Evolutionary conservation across 2,888 invertebrate species (phyloP).

Genomic region (Seira ritae): DNA sequence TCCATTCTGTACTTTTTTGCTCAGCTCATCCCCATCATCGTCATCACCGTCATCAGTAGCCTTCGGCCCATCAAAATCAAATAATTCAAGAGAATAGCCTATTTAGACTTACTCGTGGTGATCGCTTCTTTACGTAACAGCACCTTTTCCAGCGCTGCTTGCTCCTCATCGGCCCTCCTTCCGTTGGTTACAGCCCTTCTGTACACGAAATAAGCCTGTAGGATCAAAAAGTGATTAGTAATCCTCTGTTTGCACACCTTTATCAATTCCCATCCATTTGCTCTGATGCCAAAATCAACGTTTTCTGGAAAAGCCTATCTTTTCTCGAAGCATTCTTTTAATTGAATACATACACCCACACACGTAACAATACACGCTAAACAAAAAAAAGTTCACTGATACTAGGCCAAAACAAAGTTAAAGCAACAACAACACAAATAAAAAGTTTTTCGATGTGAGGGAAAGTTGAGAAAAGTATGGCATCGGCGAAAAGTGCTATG

Average conservation of each 20-base stretch:
- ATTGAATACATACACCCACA: not conserved
- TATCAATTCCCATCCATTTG: no score
- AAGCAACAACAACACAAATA: no score
- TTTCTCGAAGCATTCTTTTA: not conserved
- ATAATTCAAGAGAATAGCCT: constrained; percentile 3
- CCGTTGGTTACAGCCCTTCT: constrained; percentile 29
- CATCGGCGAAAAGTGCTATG: no score
- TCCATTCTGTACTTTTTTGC: not conserved
- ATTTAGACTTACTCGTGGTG: constrained; percentile 41
- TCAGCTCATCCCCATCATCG: constrained; percentile 31
- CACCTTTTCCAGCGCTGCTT: constrained; percentile 59
- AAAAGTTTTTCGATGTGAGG: no score
- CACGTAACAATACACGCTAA: no score
- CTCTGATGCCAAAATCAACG: no score
- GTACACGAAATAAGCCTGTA: constrained; percentile 51
- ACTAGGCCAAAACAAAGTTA: no score
- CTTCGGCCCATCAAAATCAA: not conserved
- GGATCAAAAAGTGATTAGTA: constrained; percentile 16
- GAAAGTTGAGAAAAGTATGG: no score
- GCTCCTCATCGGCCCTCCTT: constrained; percentile 45
- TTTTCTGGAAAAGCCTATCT: no score
- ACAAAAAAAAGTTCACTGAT: no score
- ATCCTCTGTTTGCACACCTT: not conserved
- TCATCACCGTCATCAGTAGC: constrained; percentile 8
- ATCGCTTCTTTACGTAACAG: constrained; percentile 48